Base-by-base conservation (phyloP, 2,888 invertebrate species). In the Apocheima hispidaria region DNA sequence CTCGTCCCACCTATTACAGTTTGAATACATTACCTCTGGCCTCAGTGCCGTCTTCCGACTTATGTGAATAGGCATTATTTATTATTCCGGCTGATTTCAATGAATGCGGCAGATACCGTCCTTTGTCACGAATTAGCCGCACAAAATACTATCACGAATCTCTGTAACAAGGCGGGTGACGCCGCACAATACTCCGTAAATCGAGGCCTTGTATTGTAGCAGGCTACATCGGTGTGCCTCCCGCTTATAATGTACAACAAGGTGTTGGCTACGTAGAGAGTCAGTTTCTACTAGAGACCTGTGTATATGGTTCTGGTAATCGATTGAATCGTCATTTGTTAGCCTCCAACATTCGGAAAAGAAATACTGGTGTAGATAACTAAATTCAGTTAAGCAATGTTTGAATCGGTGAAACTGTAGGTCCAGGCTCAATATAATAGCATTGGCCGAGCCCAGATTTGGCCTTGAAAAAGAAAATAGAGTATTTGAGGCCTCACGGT, bases 61-160 rank as follows among this genome's bases (percentile, higher is more conserved):
- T 14, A 30, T 44, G 18, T 49, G 49, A 49, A 49, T 14, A 35
- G 28, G 20, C 36, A 21, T 50, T 21, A 21, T 35, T 36, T 20
- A 44, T 36, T 28, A 36, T 36, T 50, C 26, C 23, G 10, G 9
- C 41, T 21, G 52, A 60, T 54, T 60, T 43, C 26, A 36, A 28
- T 50, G 38, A 49, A 60, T 50, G 43, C 35, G 9, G 18, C 16
- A 35, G 57, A 57, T 57, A 55, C n/a, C 35, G 44, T 18, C 12
- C 30, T 38, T 58, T 52, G 58, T 58, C 36, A 41, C 49, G 18
- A 60, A 53, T 54, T 21, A 50, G 30, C 49, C 14, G 44, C 23
- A 55, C 50, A 60, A 60, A 43, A 51, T 46, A 51, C 50, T 60
- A 60, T 54, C 54, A 38, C 14, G 26, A 10, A 60, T 55, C 54